These are phyloP conservation scores for Hanleya hanleyi DNA, from an alignment of 2,888 invertebrate species.

Conservation along the genomic window DNA sequence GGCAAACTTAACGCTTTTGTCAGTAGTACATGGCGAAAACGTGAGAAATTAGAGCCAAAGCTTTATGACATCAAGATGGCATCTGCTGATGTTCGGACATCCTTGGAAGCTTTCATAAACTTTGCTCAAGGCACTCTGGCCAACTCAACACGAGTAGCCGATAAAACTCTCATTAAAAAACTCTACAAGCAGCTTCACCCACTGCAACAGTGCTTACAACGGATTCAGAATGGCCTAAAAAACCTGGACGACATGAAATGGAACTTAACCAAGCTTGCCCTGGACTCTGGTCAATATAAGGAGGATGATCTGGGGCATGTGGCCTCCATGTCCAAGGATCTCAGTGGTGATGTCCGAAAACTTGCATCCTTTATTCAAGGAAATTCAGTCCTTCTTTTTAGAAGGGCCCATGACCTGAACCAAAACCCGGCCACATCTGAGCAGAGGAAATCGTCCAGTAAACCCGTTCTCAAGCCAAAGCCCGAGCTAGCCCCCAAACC, in stretches of 20 bases:
- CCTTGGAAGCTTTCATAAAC: slow-evolving; percentile 89
- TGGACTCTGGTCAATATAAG: slow-evolving; percentile 72
- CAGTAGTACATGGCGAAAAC: slow-evolving; percentile 83
- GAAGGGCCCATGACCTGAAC: slow-evolving; percentile 48
- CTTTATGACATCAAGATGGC: slow-evolving; percentile 89
- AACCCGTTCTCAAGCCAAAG: slow-evolving; percentile 14
- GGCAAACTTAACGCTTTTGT: slow-evolving; percentile 85
- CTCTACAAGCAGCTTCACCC: slow-evolving; percentile 61
- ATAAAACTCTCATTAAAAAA: slow-evolving; percentile 63
- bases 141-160: slow-evolving; percentile 80
- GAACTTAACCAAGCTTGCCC: slow-evolving; percentile 53
- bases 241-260: slow-evolving; percentile 63
- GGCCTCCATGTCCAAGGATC: slow-evolving; percentile 87
- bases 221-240: slow-evolving; percentile 50
- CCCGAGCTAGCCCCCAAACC: slow-evolving; percentile 41
- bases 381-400: slow-evolving; percentile 69
- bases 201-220: slow-evolving; percentile 56
- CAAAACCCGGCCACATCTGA: not conserved
- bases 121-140: slow-evolving; percentile 92
- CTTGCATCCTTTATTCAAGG: slow-evolving; percentile 89
- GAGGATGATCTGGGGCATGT: slow-evolving; percentile 92
- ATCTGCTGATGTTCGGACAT: slow-evolving; percentile 84
- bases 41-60: slow-evolving; percentile 84
- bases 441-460: slow-evolving; percentile 12
- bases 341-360: slow-evolving; percentile 91